Conservation (phyloP, 2,888 invertebrate genomes). For the Achlya flavicornis region DNA sequence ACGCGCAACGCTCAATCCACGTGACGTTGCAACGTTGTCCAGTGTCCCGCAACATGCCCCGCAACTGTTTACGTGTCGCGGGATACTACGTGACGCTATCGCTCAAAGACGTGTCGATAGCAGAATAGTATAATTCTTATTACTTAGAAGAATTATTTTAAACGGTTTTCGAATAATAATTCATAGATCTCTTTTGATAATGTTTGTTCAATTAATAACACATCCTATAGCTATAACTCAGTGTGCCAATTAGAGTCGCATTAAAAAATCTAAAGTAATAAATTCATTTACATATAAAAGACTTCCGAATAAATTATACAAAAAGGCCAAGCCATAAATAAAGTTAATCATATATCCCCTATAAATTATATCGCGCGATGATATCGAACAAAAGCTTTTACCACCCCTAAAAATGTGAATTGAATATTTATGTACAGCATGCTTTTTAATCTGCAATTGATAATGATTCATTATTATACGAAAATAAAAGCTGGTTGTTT, state of each 20-base stretch:
- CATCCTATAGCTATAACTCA: conserved; percentile 31
- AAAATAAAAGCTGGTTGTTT: background rate
- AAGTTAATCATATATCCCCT: conserved; percentile 33
- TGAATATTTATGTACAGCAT: conserved; percentile 32
- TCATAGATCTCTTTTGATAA: too few species aligned
- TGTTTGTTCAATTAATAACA: conserved; percentile 19
- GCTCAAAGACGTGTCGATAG: too few species aligned
- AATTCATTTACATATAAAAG: conserved; percentile 28
- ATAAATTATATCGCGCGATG: conserved; percentile 21
- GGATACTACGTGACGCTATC: too few species aligned
- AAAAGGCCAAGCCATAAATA: conserved; percentile 23
- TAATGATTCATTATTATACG: background rate
- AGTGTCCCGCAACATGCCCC: too few species aligned
- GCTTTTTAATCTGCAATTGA: conserved; percentile 8
- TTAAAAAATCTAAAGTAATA: conserved; percentile 23
- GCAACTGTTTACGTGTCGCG: too few species aligned
- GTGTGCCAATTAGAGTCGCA: conserved; percentile 39
- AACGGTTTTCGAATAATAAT: background rate
- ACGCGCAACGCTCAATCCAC: too few species aligned
- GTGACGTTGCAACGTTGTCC: too few species aligned
- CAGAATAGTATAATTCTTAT: too few species aligned
- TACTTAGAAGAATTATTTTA: background rate
- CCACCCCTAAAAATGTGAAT: conserved; percentile 30
- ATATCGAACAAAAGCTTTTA: conserved; percentile 17
- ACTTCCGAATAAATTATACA: conserved; percentile 21